Evolutionary conservation across 2,113 vertebrate genomes (phyloP).

Genomic region (Myrmecophaga tridactyla): DNA sequence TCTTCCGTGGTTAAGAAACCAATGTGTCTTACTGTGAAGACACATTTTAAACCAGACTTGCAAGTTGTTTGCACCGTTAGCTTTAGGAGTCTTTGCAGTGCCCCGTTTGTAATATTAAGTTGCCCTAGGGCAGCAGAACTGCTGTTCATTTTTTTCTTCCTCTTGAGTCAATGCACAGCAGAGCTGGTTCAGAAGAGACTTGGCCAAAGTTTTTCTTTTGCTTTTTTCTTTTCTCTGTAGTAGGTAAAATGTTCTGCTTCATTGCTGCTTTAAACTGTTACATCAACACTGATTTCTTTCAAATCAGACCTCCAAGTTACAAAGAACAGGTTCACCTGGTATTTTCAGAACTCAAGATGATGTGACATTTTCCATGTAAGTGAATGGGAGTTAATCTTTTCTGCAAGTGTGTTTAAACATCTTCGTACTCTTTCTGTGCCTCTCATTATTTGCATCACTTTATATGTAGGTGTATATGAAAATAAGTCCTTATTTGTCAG

Average conservation of each 20-base stretch:
- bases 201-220: background rate
- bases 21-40: background rate
- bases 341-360: background rate
- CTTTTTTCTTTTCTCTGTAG: background rate
- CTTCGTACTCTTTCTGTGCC: background rate
- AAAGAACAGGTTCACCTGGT: background rate
- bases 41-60: background rate
- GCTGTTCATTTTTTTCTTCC: background rate
- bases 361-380: background rate
- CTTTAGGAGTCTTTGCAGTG: background rate
- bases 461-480: background rate
- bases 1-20: background rate
- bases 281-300: background rate
- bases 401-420: background rate
- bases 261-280: background rate
- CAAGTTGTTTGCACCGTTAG: background rate
- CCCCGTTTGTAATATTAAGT: background rate
- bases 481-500: background rate
- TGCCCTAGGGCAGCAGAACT: background rate
- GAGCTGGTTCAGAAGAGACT: background rate
- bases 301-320: background rate
- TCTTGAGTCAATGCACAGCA: background rate
- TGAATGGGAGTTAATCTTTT: background rate
- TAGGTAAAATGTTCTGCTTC: background rate
- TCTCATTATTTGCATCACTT: background rate